phyloP scores from a whole-genome alignment of 2,797 vertebrate genomes.

The Clarias fuscus region DNA sequence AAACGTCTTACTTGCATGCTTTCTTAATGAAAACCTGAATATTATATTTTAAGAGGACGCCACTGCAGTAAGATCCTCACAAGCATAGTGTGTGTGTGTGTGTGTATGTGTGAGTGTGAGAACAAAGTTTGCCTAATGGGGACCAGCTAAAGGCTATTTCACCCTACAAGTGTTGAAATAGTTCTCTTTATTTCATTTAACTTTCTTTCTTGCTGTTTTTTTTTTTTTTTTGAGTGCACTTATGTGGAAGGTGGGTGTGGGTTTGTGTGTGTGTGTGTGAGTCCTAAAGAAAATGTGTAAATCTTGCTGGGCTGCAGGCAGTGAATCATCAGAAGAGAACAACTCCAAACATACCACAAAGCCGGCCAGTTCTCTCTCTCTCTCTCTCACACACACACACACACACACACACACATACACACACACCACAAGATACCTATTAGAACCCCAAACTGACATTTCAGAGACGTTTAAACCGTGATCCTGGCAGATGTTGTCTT shows the following conservation, averaged over 20 bases:
- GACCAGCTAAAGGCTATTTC: too few relatives aligned
- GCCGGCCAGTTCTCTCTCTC: slow-evolving; percentile 24
- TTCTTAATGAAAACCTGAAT: neutral
- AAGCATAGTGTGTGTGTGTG: neutral
- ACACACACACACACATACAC: slow-evolving; percentile 14
- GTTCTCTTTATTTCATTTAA: neutral
- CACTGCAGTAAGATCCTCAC: neutral
- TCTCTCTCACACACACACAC: neutral
- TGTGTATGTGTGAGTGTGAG: neutral
- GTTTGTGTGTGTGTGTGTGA: neutral
- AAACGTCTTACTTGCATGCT: neutral
- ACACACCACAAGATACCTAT: slow-evolving; percentile 1
- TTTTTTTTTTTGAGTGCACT: neutral
- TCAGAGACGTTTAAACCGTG: neutral
- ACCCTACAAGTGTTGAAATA: too few relatives aligned
- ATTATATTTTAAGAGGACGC: too few relatives aligned
- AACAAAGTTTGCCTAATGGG: neutral
- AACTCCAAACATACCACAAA: slow-evolving; percentile 46
- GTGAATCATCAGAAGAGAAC: slow-evolving; percentile 67
- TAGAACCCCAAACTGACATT: neutral
- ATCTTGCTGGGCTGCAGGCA: slow-evolving; percentile 64
- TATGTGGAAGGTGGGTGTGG: neutral
- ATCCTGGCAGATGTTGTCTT: slow-evolving; percentile 11
- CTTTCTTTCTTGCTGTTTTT: neutral
- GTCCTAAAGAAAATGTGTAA: slow-evolving; percentile 61